Base-by-base conservation (phyloP, 2,113 vertebrate species). In the Isurus oxyrinchus region DNA sequence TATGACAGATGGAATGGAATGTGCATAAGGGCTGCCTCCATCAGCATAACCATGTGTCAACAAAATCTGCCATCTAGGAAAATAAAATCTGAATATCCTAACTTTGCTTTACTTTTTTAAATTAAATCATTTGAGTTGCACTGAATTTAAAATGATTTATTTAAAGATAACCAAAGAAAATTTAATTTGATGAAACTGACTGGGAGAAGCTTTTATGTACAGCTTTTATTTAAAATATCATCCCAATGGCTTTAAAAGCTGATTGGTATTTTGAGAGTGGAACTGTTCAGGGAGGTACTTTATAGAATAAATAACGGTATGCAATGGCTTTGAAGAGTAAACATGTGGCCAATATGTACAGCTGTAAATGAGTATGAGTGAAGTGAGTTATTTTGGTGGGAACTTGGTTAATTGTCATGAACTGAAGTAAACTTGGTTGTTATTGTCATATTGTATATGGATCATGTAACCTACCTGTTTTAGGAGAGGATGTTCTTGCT, bases 1-100 rank as follows among this genome's bases (percentile, higher is more conserved):
- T 97, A 57, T 91, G 16, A 53, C 66, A 93, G 87, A 76, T 53
- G 93, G 96, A 87, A 96, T 72, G 63, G 87, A 96, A 66, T 93
- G 44, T 90, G 87, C 87, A 96, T 91, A 14, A 95, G 66, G 40
- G 25, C 94, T 69, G 66, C 90, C 90, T 72, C 63, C 14, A 95
- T 49, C 63, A 13, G 63, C 94, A 95, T 49, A 95, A 66, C 44
- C 7, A 49, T 95, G 40, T 95, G 94, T 95, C 66, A 53, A 72
- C 44, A 95, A 95, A 95, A 67, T 66, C 35, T 94, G 91, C 35
- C 21, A 19, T 63, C n/a, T 44, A 5, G 6, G 19, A 94, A 66
- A 40, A 91, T 35, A 44, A 66, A 25, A 69, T 72, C 40, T 94
- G 35, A 95, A 66, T 49, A 72, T 53, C 63, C 44, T 40, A 72